These are phyloP conservation scores for Lasioglossum malachurum DNA, from an alignment of 2,888 invertebrate genomes.

Conservation along the genomic window DNA sequence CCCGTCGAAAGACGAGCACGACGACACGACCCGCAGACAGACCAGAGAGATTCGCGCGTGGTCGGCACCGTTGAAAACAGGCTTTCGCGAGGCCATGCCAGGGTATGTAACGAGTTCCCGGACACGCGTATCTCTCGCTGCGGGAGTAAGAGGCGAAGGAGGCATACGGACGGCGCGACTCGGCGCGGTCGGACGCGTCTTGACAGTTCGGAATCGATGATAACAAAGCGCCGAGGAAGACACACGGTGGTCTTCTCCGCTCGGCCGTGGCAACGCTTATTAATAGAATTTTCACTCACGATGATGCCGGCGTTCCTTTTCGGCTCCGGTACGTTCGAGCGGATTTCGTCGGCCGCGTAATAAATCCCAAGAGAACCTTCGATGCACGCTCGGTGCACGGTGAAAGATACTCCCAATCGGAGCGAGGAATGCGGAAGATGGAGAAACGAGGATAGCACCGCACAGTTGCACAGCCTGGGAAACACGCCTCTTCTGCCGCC, in stretches of 20 bases:
- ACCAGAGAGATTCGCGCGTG: background rate
- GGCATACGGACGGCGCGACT: background rate
- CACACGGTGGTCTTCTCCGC: background rate
- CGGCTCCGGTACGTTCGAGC: background rate
- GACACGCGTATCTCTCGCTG: slow-evolving; percentile 35
- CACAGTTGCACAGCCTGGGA: slow-evolving; percentile 65
- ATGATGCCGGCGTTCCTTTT: slow-evolving; percentile 14
- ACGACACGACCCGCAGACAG: background rate
- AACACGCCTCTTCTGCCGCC: slow-evolving; percentile 53
- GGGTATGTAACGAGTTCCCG: slow-evolving; percentile 45
- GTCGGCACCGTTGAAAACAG: background rate
- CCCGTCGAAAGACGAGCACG: slow-evolving; percentile 18
- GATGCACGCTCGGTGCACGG: slow-evolving; percentile 41
- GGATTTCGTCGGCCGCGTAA: background rate
- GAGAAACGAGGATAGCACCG: slow-evolving; percentile 64
- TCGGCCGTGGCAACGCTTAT: slow-evolving; percentile 25
- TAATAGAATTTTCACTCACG: slow-evolving; percentile 57
- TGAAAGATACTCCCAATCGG: slow-evolving; percentile 52
- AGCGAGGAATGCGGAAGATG: slow-evolving; percentile 63
- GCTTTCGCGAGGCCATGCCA: slow-evolving; percentile 36
- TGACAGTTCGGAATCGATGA: slow-evolving; percentile 48
- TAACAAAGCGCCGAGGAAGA: slow-evolving; percentile 5
- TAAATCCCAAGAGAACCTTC: slow-evolving; percentile 37
- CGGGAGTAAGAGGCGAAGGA: slow-evolving; percentile 17
- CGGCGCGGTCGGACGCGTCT: background rate